A percentile compares a stretch with the other conserved stretches of the same genome.
phyloP scores from a whole-genome alignment of 53 echinoderm and acorn worm species.

The Holothuria leucospilota region DNA sequence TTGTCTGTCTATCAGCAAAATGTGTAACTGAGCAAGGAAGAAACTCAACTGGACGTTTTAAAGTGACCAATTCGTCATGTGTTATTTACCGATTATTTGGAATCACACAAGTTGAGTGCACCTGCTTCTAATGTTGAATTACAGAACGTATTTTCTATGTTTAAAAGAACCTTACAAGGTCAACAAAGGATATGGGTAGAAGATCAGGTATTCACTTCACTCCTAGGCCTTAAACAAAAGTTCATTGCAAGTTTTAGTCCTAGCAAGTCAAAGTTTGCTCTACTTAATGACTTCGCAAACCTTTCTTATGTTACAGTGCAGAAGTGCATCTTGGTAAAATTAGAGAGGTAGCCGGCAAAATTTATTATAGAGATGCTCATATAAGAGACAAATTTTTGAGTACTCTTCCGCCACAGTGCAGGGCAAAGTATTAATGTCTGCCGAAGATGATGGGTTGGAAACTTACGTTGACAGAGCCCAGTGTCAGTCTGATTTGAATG shows the following conservation, averaged over 20 bases:
- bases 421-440: slow-evolving; percentile 21
- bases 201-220: not conserved
- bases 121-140: not conserved
- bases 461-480: slow-evolving; percentile 1
- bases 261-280: not conserved
- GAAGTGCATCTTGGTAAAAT: too few species aligned
- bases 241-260: not conserved
- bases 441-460: not conserved
- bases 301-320: slow-evolving; percentile 6
- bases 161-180: not conserved
- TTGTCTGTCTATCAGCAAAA: too few species aligned
- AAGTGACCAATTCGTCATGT: too few species aligned
- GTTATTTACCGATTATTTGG: slow-evolving; percentile 4
- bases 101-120: not conserved
- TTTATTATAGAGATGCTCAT: too few species aligned
- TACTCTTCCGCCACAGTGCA: slow-evolving; percentile 4
- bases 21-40: too few species aligned
- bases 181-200: slow-evolving; percentile 3
- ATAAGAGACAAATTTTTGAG: too few species aligned
- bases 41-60: too few species aligned
- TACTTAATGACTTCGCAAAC: not conserved
- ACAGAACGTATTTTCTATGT: not conserved
- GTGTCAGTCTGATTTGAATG: not conserved
- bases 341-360: too few species aligned
- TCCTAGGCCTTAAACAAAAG: not conserved